Evolutionary conservation across 1,140 invertebrate genomes (phyloP).

Genomic region (Arion vulgaris): DNA sequence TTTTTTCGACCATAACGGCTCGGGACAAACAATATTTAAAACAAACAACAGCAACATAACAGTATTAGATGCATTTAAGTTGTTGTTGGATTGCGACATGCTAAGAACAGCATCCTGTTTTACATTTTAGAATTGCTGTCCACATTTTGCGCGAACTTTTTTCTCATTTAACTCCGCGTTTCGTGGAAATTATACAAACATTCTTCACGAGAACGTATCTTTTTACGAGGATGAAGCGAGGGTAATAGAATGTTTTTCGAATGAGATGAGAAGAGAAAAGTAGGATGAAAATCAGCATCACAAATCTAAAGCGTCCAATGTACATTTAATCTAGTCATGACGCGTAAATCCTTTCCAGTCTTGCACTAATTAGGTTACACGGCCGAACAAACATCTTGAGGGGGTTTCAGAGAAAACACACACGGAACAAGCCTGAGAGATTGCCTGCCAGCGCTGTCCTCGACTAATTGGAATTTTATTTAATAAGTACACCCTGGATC

Average conservation of each 20-base stretch:
- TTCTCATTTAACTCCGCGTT: neutral
- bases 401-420: slow-evolving; percentile 17
- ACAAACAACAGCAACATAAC: too few species aligned
- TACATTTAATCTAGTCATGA: slow-evolving; percentile 32
- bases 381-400: slow-evolving; percentile 39
- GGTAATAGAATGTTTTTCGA: neutral
- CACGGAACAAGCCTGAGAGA: slow-evolving; percentile 27
- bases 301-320: slow-evolving; percentile 26
- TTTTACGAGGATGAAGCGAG: neutral
- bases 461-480: slow-evolving; percentile 37
- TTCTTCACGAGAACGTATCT: neutral
- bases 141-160: neutral
- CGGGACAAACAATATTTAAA: too few species aligned
- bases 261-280: neutral
- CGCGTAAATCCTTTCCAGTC: slow-evolving; percentile 7
- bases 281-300: slow-evolving; percentile 26
- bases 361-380: slow-evolving; percentile 24
- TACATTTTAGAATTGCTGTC: neutral
- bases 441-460: slow-evolving; percentile 9
- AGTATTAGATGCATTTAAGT: too few species aligned
- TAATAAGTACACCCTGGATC: slow-evolving; percentile 24
- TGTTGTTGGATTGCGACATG: too few species aligned
- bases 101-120: neutral
- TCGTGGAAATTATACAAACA: neutral
- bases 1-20: too few species aligned